These are phyloP conservation scores for Hetaerina americana DNA, from an alignment of 1,140 invertebrate species.

Conservation along the genomic window DNA sequence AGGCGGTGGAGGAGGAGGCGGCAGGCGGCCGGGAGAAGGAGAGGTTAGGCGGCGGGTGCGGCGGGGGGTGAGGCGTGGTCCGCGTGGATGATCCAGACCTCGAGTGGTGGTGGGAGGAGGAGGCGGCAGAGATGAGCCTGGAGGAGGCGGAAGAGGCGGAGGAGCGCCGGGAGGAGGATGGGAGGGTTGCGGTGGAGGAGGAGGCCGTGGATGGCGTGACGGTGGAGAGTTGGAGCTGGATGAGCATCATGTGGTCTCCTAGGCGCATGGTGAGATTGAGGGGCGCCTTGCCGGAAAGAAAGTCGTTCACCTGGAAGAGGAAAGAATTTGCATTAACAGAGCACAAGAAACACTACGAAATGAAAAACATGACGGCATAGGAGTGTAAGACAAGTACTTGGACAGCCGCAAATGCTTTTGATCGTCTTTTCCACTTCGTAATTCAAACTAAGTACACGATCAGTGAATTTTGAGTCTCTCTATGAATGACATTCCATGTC, in stretches of 20 bases:
- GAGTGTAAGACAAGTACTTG: no score
- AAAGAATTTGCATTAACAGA: no score
- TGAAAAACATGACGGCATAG: no score
- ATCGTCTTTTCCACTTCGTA: no score
- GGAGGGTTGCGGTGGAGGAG: conserved; percentile 16
- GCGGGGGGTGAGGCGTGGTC: conserved; percentile 20
- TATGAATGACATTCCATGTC: no score
- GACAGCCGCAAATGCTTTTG: no score
- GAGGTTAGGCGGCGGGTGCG: conserved; percentile 9
- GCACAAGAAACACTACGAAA: no score
- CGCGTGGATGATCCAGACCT: conserved; percentile 14
- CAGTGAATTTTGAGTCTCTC: no score
- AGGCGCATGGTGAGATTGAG: conserved; percentile 87
- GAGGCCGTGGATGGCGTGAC: conserved; percentile 35
- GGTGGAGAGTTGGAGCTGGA: conserved; percentile 83
- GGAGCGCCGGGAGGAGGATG: conserved; percentile 14
- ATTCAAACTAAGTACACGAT: no score
- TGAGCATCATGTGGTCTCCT: conserved; percentile 93
- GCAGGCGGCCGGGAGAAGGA: conserved; percentile 5
- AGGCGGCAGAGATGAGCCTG: conserved; percentile 11
- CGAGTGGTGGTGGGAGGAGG: conserved; percentile 13
- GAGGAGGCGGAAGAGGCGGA: conserved; percentile 10
- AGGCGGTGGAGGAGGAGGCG: conserved; percentile 17
- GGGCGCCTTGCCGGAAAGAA: conserved; percentile 83
- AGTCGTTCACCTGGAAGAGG: conserved; percentile 68